Conservation (phyloP, 2,797 vertebrate species). For the Hafferia zeledoni region DNA sequence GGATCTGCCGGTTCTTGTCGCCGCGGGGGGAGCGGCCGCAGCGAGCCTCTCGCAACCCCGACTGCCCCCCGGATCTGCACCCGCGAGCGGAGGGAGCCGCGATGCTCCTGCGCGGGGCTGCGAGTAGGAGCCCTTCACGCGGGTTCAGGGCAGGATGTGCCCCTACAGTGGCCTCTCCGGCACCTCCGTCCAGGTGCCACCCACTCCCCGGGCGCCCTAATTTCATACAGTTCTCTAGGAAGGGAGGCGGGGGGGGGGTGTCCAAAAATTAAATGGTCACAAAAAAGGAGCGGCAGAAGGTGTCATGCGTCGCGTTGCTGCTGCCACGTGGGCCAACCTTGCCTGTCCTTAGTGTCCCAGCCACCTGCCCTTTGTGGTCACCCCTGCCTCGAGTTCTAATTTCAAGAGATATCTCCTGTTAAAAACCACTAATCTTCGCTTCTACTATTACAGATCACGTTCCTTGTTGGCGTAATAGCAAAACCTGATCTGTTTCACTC, state of each 20-base stretch:
- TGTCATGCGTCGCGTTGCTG: rapidly evolving
- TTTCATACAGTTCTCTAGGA: rapidly evolving
- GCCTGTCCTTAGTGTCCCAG: rapidly evolving
- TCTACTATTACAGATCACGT: conserved; percentile 28
- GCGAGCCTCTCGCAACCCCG: too few species aligned
- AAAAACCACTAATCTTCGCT: background rate
- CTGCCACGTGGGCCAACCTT: background rate
- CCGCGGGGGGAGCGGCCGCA: background rate
- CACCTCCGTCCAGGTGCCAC: background rate
- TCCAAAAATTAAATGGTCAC: rapidly evolving
- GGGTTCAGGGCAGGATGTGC: background rate
- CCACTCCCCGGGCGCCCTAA: background rate
- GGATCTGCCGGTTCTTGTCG: background rate
- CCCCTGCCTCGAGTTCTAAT: background rate
- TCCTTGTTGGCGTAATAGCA: background rate
- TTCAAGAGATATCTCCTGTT: background rate
- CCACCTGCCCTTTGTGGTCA: background rate
- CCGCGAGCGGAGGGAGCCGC: background rate
- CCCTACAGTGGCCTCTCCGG: rapidly evolving
- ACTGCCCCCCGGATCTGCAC: background rate
- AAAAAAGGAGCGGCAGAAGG: rapidly evolving
- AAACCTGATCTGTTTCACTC: background rate
- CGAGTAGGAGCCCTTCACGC: background rate
- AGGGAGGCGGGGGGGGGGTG: too few species aligned
- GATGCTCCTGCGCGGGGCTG: background rate